Conservation (phyloP, 2,797 vertebrate species). For the Arnoldichthys spilopterus region DNA sequence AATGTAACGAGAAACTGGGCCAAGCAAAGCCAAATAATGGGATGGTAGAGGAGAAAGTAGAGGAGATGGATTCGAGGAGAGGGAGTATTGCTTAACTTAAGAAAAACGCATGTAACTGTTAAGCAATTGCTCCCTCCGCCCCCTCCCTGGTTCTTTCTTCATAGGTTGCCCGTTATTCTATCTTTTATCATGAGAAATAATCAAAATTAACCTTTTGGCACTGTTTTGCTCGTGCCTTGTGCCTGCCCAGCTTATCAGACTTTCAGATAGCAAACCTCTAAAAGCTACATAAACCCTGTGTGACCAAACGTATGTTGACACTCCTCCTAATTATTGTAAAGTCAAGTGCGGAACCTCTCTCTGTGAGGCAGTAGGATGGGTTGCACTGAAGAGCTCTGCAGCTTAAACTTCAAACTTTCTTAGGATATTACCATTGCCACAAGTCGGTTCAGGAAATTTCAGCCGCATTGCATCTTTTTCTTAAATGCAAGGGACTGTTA, state of each 20-base stretch:
- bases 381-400: no score
- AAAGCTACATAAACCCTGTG: not conserved
- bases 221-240: not conserved
- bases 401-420: no score
- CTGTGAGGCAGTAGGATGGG: no score
- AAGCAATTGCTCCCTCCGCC: slow-evolving; percentile 49
- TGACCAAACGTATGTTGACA: no score
- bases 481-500: no score
- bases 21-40: slow-evolving; percentile 24
- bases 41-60: not conserved
- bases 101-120: slow-evolving; percentile 8
- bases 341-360: no score
- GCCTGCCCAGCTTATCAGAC: not conserved
- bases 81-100: slow-evolving; percentile 5
- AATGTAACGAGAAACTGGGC: slow-evolving; percentile 36
- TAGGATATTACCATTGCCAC: no score
- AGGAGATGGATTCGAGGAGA: not conserved
- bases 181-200: no score
- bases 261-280: not conserved
- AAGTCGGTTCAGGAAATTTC: no score
- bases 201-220: not conserved
- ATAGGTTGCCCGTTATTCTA: not conserved
- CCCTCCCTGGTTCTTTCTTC: slow-evolving; percentile 67
- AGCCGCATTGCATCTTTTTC: no score
- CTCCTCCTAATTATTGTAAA: no score